Conservation (phyloP, 2,888 invertebrate genomes). For the Archips xylosteana region DNA sequence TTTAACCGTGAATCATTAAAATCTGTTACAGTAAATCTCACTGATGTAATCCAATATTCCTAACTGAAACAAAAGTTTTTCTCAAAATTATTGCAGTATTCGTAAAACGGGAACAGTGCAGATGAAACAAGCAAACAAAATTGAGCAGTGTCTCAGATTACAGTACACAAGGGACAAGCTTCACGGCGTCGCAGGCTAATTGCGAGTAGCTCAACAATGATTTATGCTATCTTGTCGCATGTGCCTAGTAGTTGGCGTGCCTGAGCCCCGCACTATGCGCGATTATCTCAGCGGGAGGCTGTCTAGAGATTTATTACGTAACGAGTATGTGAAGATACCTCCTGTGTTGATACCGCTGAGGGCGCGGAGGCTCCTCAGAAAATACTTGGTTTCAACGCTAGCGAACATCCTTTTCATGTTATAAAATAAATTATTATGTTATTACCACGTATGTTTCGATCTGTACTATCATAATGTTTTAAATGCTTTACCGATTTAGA, state of each 20-base stretch:
- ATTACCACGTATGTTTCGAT: background rate
- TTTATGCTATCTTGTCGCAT: slow-evolving; percentile 52
- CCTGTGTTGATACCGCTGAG: slow-evolving; percentile 8
- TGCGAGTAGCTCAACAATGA: slow-evolving; percentile 62
- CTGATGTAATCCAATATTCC: too few species aligned
- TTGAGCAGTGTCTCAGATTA: slow-evolving; percentile 33
- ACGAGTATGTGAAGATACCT: slow-evolving; percentile 32
- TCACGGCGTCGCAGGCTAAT: slow-evolving; percentile 52
- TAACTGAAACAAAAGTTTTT: too few species aligned
- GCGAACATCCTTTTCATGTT: background rate
- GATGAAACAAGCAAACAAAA: slow-evolving; percentile 34
- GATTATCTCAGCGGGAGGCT: slow-evolving; percentile 54
- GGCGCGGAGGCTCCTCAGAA: background rate
- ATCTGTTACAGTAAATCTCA: too few species aligned
- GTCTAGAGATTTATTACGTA: slow-evolving; percentile 49
- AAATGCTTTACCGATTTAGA: too few species aligned
- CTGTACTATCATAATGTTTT: too few species aligned
- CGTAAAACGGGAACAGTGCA: slow-evolving; percentile 21
- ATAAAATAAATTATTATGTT: background rate
- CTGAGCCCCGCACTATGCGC: slow-evolving; percentile 50
- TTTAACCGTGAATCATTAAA: too few species aligned
- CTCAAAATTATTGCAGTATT: background rate
- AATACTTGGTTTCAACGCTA: background rate
- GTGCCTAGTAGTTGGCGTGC: slow-evolving; percentile 42
- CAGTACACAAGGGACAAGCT: slow-evolving; percentile 37